Evolutionary conservation across 2,113 vertebrate genomes (phyloP), one percentile per base, ranked within the genome.

Genomic region (Daboia siamensis): DNA sequence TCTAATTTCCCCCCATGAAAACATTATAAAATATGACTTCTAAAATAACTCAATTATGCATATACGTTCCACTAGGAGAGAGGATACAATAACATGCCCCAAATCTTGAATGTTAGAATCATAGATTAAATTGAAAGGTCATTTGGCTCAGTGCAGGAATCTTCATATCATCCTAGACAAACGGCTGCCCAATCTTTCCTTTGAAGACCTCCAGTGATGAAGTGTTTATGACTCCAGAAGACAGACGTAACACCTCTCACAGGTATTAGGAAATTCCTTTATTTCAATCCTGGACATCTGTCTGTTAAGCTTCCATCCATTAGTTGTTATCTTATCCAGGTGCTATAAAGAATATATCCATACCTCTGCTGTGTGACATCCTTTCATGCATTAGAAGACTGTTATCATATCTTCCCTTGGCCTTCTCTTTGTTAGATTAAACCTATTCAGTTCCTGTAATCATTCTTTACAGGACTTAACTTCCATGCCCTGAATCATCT

Each of bases 1-100:
- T 92, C 87, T 94, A 92, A 9, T 24, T 93, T 95, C 94, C 55
- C 93, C 94, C n/a, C 95, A 4, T 29, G 90, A 94, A 95, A 91
- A 90, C 89, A 95, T 29, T 93, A 54, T 91, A 94, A 92, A 89
- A 93, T 39, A 55, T 95, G 94, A 93, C 52, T 55, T 93, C 48
- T 93, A 39, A 92, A 93, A 96, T 87, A 94, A 93, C 85, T 87
- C 39, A 21, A 51, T 94, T 95, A 94, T 94, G 91, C 90, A 57
- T 64, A 93, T 93, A 88, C 93, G 10, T 80, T 93, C 24, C 57
- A 88, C 92, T 88, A 92, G 94, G 90, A 96, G 91, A 94, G 91
- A 95, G 92, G 90, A 94, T 24, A 84, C 90, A 86, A 10, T 54
- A 86, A 13, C 29, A 15, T 64, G 89, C 55, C 15, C 17, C 57